Evolutionary conservation across 92 coral and sea anemone genomes (phyloP), one percentile per base, ranked within the genome.

Genomic region (Epizoanthus scotinus): DNA sequence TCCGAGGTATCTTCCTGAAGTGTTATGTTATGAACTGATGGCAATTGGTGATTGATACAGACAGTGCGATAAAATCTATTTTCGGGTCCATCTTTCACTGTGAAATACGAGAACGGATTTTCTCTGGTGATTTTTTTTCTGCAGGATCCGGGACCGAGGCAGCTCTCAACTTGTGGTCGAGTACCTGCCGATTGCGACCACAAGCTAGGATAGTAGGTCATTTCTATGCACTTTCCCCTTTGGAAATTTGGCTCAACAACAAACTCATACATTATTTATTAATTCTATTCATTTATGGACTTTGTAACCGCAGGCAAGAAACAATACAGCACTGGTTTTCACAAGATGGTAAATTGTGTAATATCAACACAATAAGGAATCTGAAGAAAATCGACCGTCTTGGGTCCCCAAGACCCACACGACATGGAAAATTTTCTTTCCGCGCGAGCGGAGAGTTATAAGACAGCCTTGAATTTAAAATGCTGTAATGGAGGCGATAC

Each of bases 401-500:
- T 14, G 68, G 68, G 25, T 47, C 53, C 27, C 26, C 20, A 59
- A 53, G 19, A 28, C 9, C 4, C 63, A 21, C n/a, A 36, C 10
- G 36, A 21, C 77, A 92, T 92, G 97, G 97, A 90, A 78, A 90
- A 87, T 78, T 90, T 87, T 71, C 73, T 92, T 74, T 73, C 97
- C 47, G 88, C 87, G 26, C 70, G 97, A 60, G 91, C 97, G 47
- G 97, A 92, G 87, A 85, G 86, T 77, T 86, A 86, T 27, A 92
- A 92, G 59, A 78, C 91, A 8, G 92, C 92, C 18, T 82, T 92
- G 19, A 75, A 75, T 29, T 60, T 75, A 21, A 92, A 85, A 80
- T 92, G 97, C 69, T 92, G 97, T 85, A 89, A 87, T 13, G 94
- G 89, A 15, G 89, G 78, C 22, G 97, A 92, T 60, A 84, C 93